Conservation (phyloP, 2,888 invertebrate species). For the Hybos culiciformis region DNA sequence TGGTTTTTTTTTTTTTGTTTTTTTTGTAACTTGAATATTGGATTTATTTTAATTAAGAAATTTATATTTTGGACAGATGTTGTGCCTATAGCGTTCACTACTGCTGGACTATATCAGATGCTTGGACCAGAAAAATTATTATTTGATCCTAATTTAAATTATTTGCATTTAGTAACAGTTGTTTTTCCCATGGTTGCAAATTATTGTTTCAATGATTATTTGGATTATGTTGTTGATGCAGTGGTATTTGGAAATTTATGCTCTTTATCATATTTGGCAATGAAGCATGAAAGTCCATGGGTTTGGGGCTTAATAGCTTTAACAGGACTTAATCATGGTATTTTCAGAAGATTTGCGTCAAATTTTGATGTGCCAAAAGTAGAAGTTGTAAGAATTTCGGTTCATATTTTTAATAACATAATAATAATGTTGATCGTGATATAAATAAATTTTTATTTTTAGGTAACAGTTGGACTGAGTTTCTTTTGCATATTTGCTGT, state of each 20-base stretch:
- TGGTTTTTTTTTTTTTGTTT: too few relatives aligned
- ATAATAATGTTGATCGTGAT: too few relatives aligned
- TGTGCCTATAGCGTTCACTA: too few relatives aligned
- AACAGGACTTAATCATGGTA: conserved; percentile 14
- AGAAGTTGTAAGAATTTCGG: conserved; percentile 15
- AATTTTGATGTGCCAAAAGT: conserved; percentile 13
- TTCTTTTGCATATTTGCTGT: conserved; percentile 16
- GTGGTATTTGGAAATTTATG: conserved; percentile 13
- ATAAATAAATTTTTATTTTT: too few relatives aligned
- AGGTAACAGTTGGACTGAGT: conserved; percentile 14
- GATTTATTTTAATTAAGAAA: too few relatives aligned
- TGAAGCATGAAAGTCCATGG: conserved; percentile 15
- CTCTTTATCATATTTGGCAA: conserved; percentile 12
- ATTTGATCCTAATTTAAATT: too few relatives aligned
- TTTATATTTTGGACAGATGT: too few relatives aligned
- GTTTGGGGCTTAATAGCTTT: conserved; percentile 15
- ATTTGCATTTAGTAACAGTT: conserved; percentile 10
- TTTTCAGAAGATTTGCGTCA: conserved; percentile 10
- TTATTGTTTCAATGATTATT: conserved; percentile 6
- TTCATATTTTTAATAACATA: too few relatives aligned
- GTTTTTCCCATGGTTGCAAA: conserved; percentile 12
- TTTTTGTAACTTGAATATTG: too few relatives aligned
- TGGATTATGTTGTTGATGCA: conserved; percentile 7
- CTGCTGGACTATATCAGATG: too few relatives aligned
- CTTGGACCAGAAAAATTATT: too few relatives aligned